Percentiles rank a stretch among this genome's conserved stretches.
Conservation (phyloP, 2,888 invertebrate species). For the Pristionchus japonicus region DNA sequence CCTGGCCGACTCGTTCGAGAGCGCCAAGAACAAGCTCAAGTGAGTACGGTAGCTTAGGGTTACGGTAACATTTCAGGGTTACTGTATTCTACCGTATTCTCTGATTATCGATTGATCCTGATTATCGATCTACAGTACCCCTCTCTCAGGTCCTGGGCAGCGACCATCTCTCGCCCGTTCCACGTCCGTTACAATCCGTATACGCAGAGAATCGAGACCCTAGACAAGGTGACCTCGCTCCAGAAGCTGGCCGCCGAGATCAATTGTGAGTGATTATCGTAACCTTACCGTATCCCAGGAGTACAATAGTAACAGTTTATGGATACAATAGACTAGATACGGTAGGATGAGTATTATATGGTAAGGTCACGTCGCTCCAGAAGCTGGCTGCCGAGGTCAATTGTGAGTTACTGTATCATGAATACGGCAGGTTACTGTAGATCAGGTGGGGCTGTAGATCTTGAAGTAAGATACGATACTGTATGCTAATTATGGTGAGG, state of each 20-base stretch:
- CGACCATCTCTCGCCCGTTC: slow-evolving; percentile 92
- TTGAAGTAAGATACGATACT: background rate
- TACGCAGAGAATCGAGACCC: slow-evolving; percentile 91
- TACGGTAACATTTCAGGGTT: background rate
- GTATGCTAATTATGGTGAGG: too few relatives aligned
- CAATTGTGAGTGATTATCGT: background rate
- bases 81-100: background rate
- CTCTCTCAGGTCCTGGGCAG: slow-evolving; percentile 86
- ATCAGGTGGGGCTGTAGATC: too few relatives aligned
- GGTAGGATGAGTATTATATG: too few relatives aligned
- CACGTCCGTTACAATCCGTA: slow-evolving; percentile 94
- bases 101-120: background rate
- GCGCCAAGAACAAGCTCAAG: slow-evolving; percentile 97
- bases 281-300: too few relatives aligned
- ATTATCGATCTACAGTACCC: background rate
- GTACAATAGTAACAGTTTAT: too few relatives aligned
- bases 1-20: slow-evolving; percentile 94
- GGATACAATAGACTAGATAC: too few relatives aligned
- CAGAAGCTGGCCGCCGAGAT: too few relatives aligned
- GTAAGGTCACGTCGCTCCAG: too few relatives aligned
- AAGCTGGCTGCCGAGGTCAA: background rate
- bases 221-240: slow-evolving; percentile 92
- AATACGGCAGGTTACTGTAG: too few relatives aligned
- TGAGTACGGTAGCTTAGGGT: slow-evolving; percentile 76
- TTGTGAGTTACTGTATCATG: background rate